Evolutionary conservation across 2,113 vertebrate genomes (phyloP).

Genomic region (Pollachius pollachius): DNA sequence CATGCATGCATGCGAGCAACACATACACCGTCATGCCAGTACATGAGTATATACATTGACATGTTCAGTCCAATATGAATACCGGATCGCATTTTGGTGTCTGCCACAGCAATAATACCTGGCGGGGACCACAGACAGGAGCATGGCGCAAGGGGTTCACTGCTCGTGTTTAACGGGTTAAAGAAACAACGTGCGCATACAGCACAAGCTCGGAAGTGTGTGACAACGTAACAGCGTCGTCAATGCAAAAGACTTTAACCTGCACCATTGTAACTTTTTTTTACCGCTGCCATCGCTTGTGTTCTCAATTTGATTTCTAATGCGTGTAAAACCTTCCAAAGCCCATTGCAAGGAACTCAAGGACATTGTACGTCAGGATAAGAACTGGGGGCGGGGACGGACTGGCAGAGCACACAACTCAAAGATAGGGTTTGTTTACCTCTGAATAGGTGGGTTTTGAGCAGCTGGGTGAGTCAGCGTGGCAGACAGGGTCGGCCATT

Average conservation of each 20-base stretch:
- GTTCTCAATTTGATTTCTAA: too few relatives aligned
- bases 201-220: not conserved
- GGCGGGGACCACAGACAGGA: slow-evolving; percentile 23
- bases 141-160: slow-evolving; percentile 8
- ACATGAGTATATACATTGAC: slow-evolving; percentile 28
- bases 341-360: too few relatives aligned
- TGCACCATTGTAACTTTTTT: too few relatives aligned
- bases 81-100: slow-evolving; percentile 17
- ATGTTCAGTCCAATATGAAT: not conserved
- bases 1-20: slow-evolving; percentile 21
- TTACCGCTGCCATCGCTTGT: too few relatives aligned
- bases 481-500: too few relatives aligned
- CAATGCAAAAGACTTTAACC: not conserved
- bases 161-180: too few relatives aligned
- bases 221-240: not conserved
- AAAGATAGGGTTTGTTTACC: too few relatives aligned
- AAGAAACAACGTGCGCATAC: slow-evolving; percentile 2
- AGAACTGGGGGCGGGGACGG: not conserved
- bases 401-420: not conserved
- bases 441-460: too few relatives aligned
- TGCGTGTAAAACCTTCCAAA: too few relatives aligned
- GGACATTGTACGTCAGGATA: not conserved
- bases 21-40: slow-evolving; percentile 6
- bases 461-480: too few relatives aligned
- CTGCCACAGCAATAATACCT: slow-evolving; percentile 73